phyloP scores from a whole-genome alignment of 2,113 vertebrate species.

The Dermatemys mawii region DNA sequence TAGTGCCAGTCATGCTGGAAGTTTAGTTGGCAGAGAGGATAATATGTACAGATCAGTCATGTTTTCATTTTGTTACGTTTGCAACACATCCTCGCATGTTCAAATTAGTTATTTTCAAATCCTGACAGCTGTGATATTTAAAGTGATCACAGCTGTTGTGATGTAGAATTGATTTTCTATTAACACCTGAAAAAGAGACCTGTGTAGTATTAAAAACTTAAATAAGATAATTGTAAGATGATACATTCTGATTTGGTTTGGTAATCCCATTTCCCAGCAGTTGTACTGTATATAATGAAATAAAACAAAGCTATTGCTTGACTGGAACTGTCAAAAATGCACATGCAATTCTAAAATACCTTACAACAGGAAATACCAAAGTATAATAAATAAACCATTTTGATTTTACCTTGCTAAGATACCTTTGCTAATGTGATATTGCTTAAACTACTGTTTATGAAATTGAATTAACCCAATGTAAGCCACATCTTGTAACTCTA shows the following conservation, averaged over 20 bases:
- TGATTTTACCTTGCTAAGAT: not conserved
- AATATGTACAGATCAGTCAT: not conserved
- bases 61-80: conserved; percentile 58
- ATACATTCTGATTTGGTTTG: conserved; percentile 15
- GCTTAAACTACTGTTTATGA: not conserved
- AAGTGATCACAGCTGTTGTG: conserved; percentile 67
- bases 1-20: not conserved
- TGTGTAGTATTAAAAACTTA: conserved; percentile 51
- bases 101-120: conserved; percentile 70
- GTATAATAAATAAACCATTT: not conserved
- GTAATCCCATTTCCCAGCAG: conserved; percentile 23
- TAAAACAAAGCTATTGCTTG: not conserved
- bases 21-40: conserved; percentile 12
- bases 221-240: conserved; percentile 46
- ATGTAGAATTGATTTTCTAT: conserved; percentile 67
- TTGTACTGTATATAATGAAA: not conserved
- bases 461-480: conserved; percentile 36
- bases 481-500: not conserved
- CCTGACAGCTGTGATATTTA: conserved; percentile 70
- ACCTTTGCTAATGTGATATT: conserved; percentile 29
- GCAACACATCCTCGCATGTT: conserved; percentile 24
- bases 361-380: conserved; percentile 25
- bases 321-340: not conserved
- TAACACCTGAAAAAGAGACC: conserved; percentile 68
- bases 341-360: not conserved